Conservation (phyloP, 2,888 invertebrate species). For the Eupithecia exiguata region DNA sequence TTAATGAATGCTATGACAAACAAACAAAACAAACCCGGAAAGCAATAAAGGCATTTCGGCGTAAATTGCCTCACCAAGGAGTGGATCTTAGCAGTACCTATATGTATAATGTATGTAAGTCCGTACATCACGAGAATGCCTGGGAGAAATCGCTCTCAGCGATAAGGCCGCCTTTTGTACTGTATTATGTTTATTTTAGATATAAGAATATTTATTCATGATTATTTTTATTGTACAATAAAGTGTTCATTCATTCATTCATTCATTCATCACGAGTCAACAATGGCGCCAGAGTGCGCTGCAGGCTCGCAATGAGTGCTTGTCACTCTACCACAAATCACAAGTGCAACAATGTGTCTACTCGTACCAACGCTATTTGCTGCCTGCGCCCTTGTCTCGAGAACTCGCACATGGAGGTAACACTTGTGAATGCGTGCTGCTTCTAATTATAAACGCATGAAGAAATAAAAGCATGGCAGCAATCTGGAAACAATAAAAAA, state of each 20-base stretch:
- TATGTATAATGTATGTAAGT: conserved; percentile 23
- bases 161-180: too few relatives aligned
- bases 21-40: conserved; percentile 18
- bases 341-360: conserved; percentile 51
- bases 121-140: conserved; percentile 41
- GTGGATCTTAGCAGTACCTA: conserved; percentile 32
- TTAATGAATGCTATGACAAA: conserved; percentile 13
- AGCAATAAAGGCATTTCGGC: conserved; percentile 31
- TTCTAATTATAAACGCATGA: not conserved
- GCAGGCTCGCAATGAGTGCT: conserved; percentile 61
- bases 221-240: too few relatives aligned
- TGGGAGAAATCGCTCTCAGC: too few relatives aligned
- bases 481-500: not conserved
- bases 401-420: conserved; percentile 25
- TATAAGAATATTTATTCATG: too few relatives aligned
- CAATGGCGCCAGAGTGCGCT: conserved; percentile 59
- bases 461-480: not conserved
- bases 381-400: conserved; percentile 32
- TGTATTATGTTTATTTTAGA: too few relatives aligned
- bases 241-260: too few relatives aligned
- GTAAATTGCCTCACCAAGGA: conserved; percentile 36
- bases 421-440: conserved; percentile 6
- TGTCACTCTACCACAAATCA: conserved; percentile 69
- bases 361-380: conserved; percentile 31
- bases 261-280: conserved; percentile 52